Evolutionary conservation across 2,888 invertebrate species (phyloP).

Genomic region (Chironomus riparius): DNA sequence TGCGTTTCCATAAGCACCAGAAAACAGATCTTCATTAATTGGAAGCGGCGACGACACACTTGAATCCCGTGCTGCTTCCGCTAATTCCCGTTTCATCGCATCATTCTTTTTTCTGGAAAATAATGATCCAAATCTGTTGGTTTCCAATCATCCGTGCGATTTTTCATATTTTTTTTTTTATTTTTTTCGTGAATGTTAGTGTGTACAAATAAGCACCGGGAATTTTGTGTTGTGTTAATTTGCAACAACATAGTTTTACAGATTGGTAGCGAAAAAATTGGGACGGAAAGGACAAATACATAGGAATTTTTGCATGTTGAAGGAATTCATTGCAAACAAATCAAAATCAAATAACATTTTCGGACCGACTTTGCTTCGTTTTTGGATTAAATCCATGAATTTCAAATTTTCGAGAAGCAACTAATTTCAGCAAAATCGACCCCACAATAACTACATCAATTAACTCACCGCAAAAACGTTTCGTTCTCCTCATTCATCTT

Average conservation of each 20-base stretch:
- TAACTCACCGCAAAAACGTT: constrained; percentile 72
- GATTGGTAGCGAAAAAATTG: no score
- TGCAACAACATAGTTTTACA: no score
- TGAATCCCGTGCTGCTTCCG: constrained; percentile 78
- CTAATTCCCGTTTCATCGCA: constrained; percentile 79
- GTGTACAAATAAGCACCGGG: no score
- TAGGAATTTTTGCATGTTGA: no score
- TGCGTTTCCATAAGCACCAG: constrained; percentile 7
- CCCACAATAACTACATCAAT: neutral
- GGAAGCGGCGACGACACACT: constrained; percentile 43
- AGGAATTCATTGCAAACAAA: no score
- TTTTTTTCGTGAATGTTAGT: neutral
- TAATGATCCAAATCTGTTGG: constrained; percentile 42
- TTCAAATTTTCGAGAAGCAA: no score
- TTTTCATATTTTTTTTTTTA: constrained; percentile 3
- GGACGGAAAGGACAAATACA: no score
- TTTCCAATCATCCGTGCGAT: constrained; percentile 28
- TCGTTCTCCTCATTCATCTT: constrained; percentile 96
- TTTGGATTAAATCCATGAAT: no score
- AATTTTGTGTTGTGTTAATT: no score
- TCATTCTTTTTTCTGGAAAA: constrained; percentile 75
- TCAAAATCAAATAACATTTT: no score
- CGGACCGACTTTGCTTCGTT: no score
- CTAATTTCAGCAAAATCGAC: neutral
- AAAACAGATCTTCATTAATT: constrained; percentile 29